A percentile compares a stretch with the other conserved stretches of the same genome.
Evolutionary conservation across 2,888 invertebrate species (phyloP).

Genomic region (Agrenia bidenticulata): DNA sequence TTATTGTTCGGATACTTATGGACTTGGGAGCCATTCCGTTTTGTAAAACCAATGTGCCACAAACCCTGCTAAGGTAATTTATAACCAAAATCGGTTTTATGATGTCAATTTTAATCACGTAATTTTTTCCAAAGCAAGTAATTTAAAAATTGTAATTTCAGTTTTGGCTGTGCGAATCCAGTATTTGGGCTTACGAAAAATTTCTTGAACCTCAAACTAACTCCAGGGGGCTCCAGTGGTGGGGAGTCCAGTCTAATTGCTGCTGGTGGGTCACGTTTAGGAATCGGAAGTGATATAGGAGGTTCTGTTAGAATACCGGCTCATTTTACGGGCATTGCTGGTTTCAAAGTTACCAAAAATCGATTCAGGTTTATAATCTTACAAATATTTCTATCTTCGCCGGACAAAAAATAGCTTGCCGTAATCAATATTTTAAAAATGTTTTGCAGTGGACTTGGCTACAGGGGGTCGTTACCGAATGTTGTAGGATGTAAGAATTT

Average conservation of each 20-base stretch:
- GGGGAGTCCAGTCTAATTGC: constrained; percentile 59
- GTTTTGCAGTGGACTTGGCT: constrained; percentile 35
- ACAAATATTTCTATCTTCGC: constrained; percentile 1
- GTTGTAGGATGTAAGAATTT: constrained; percentile 41
- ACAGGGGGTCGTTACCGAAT: constrained; percentile 44
- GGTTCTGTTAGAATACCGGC: constrained; percentile 60
- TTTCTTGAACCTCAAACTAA: constrained; percentile 56
- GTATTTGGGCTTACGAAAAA: constrained; percentile 57
- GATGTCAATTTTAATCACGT: neutral
- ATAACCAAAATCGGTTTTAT: neutral
- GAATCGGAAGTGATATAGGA: constrained; percentile 59
- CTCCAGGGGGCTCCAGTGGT: constrained; percentile 59
- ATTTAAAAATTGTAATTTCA: constrained; percentile 30
- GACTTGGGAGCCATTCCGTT: constrained; percentile 48
- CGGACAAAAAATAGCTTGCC: too few relatives aligned
- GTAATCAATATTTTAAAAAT: neutral
- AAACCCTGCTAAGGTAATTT: constrained; percentile 49
- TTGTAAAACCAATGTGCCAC: constrained; percentile 57
- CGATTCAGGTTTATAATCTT: constrained; percentile 28
- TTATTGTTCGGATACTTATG: constrained; percentile 42
- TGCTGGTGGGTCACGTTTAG: constrained; percentile 57
- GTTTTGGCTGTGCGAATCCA: constrained; percentile 56
- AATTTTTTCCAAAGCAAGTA: too few relatives aligned
- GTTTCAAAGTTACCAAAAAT: constrained; percentile 40
- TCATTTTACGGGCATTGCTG: constrained; percentile 55